phyloP scores from a whole-genome alignment of 2,113 vertebrate species.

The Gyps fulvus region DNA sequence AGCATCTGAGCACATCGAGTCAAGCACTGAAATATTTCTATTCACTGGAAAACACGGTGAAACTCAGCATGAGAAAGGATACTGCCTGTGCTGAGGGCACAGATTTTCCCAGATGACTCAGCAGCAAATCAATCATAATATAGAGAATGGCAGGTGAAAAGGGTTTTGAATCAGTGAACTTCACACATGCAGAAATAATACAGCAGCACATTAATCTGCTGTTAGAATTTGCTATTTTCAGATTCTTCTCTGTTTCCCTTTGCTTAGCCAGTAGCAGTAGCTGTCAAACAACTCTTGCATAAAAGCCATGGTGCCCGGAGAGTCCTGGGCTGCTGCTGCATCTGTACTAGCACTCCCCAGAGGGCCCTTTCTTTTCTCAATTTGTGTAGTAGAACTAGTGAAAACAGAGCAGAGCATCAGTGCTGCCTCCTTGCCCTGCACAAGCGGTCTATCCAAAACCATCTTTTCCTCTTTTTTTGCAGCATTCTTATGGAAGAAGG shows the following conservation, averaged over 20 bases:
- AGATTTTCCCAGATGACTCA: not conserved
- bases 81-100: not conserved
- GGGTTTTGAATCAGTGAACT: not conserved
- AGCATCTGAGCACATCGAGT: not conserved
- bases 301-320: not conserved
- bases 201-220: not conserved
- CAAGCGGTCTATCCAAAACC: not conserved
- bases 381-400: not conserved
- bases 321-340: not conserved
- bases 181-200: not conserved
- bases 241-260: not conserved
- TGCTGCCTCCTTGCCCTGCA: not conserved
- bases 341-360: not conserved
- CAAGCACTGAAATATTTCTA: not conserved
- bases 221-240: not conserved
- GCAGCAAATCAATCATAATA: not conserved
- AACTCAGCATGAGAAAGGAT: not conserved
- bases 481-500: slow-evolving; percentile 55
- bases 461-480: not conserved
- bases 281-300: not conserved
- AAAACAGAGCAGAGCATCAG: not conserved
- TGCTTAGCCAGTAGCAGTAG: not conserved
- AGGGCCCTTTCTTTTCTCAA: not conserved
- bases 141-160: not conserved
- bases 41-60: not conserved